phyloP scores from a whole-genome alignment of 2,888 invertebrate genomes.

The Tuta absoluta region DNA sequence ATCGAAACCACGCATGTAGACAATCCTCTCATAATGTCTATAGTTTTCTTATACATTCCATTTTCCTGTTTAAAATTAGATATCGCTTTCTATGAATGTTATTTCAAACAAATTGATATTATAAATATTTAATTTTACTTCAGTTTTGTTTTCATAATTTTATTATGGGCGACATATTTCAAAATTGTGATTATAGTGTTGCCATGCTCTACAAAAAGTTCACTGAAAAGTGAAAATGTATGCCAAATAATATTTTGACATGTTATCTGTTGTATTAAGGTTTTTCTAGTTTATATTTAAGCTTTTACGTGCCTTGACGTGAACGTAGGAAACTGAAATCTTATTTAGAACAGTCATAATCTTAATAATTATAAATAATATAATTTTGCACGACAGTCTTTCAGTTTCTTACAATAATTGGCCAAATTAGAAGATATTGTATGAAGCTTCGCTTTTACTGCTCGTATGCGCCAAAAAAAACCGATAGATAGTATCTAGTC shows the following conservation, averaged over 20 bases:
- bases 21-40: background rate
- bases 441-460: conserved; percentile 33
- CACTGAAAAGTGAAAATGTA: conserved; percentile 51
- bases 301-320: conserved; percentile 8
- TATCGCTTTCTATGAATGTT: background rate
- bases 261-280: conserved; percentile 54
- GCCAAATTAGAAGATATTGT: conserved; percentile 19
- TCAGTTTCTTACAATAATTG: conserved; percentile 13
- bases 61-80: background rate
- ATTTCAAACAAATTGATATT: conserved; percentile 1
- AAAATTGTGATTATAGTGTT: conserved; percentile 53
- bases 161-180: conserved; percentile 24
- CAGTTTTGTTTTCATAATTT: conserved; percentile 16
- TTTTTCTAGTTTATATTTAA: conserved; percentile 4
- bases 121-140: background rate
- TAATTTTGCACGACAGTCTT: no score
- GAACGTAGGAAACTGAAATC: background rate
- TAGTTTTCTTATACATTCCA: background rate
- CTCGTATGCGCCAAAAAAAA: conserved; percentile 37
- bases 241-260: conserved; percentile 63
- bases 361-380: no score
- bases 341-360: background rate
- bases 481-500: conserved; percentile 56
- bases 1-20: background rate
- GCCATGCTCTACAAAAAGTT: conserved; percentile 50